These are phyloP conservation scores for Cherax destructor DNA, from an alignment of 1,140 invertebrate genomes.

Conservation along the genomic window DNA sequence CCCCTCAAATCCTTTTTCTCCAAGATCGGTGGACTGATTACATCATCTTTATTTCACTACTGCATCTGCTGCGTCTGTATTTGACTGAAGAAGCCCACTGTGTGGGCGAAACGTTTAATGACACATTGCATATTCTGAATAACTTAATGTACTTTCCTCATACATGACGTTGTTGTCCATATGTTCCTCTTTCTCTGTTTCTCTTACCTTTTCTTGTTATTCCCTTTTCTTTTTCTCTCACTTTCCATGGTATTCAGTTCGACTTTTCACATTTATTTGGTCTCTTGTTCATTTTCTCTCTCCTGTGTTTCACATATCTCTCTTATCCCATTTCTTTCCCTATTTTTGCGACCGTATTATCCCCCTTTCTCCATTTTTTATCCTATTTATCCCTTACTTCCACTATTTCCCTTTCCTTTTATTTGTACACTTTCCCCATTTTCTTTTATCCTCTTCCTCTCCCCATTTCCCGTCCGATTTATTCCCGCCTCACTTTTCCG, in stretches of 20 bases:
- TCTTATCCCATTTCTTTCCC: too few relatives aligned
- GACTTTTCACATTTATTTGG: background rate
- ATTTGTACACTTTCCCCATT: too few relatives aligned
- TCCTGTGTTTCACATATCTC: background rate
- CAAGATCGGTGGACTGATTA: too few relatives aligned
- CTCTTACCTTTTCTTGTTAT: background rate
- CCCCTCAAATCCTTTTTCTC: too few relatives aligned
- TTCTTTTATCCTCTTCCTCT: background rate
- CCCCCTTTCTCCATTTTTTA: background rate
- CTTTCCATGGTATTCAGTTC: background rate
- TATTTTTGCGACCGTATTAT: background rate
- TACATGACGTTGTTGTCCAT: too few relatives aligned
- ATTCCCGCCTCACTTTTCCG: background rate
- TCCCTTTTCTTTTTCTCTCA: background rate
- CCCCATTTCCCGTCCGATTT: background rate
- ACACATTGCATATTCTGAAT: too few relatives aligned
- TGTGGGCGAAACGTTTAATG: too few relatives aligned
- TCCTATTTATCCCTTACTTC: background rate
- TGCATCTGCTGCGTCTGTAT: too few relatives aligned
- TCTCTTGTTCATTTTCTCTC: background rate
- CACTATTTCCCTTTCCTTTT: background rate
- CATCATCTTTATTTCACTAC: too few relatives aligned
- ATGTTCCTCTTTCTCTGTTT: background rate
- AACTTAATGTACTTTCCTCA: too few relatives aligned
- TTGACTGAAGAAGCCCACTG: too few relatives aligned